Conservation (phyloP, 2,113 vertebrate species). For the Propithecus coquereli region DNA sequence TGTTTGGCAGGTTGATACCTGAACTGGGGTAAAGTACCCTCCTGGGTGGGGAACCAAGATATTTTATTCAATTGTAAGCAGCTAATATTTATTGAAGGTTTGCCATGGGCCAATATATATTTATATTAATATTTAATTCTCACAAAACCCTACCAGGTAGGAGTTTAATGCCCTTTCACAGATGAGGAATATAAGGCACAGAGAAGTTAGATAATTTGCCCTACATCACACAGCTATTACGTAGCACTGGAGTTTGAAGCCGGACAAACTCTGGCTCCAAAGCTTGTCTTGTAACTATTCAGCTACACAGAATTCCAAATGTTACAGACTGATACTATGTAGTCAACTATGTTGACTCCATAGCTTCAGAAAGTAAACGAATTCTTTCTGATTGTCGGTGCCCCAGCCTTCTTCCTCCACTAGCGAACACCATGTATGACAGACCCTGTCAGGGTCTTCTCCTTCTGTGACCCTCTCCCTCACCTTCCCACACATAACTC, state of each 20-base stretch:
- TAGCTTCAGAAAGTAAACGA: not conserved
- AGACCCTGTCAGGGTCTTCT: not conserved
- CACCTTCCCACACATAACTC: accelerated
- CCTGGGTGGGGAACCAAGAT: not conserved
- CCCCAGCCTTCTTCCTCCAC: not conserved
- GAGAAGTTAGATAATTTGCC: not conserved
- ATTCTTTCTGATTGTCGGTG: not conserved
- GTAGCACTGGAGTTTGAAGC: not conserved
- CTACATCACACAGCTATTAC: not conserved
- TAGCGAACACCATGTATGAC: not conserved
- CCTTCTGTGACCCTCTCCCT: not conserved
- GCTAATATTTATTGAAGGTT: not conserved
- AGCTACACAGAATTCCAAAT: not conserved
- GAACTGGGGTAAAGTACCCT: not conserved
- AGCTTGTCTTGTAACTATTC: not conserved
- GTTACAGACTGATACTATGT: not conserved
- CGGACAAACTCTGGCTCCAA: not conserved
- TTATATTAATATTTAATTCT: not conserved
- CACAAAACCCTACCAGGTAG: not conserved
- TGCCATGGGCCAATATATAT: not conserved
- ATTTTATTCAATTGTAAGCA: not conserved
- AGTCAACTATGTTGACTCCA: not conserved
- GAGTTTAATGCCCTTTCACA: not conserved
- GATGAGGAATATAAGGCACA: not conserved
- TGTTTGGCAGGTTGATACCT: not conserved